Evolutionary conservation across 2,797 vertebrate genomes (phyloP).

Genomic region (Apodemus agrarius): DNA sequence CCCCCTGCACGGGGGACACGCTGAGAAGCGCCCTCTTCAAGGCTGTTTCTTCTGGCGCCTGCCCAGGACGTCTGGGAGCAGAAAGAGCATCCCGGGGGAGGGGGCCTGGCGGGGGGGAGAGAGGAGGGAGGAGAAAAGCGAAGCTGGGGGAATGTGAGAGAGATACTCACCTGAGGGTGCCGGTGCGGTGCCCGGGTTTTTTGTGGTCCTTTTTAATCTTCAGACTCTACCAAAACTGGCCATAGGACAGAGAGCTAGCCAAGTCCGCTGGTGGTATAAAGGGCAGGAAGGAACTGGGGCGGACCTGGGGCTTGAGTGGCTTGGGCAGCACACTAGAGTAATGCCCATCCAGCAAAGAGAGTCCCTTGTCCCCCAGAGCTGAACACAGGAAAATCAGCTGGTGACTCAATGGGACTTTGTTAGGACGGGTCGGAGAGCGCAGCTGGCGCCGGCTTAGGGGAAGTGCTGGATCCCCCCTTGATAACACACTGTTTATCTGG

Average conservation of each 20-base stretch:
- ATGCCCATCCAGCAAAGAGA: not conserved
- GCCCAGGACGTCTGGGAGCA: not conserved
- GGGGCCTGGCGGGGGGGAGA: too few relatives aligned
- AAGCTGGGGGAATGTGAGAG: not conserved
- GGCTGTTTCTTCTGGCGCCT: not conserved
- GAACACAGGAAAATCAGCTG: conserved; percentile 52
- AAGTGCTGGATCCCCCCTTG: conserved; percentile 57
- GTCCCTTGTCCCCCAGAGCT: not conserved
- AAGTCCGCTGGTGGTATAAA: not conserved
- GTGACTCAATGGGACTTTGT: conserved; percentile 72
- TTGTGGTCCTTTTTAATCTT: not conserved
- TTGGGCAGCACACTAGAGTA: not conserved
- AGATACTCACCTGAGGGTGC: not conserved
- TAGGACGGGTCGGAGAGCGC: conserved; percentile 59
- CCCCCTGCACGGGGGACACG: not conserved
- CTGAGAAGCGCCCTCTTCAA: not conserved
- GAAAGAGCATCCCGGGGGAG: not conserved
- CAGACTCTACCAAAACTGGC: not conserved
- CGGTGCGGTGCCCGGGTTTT: not conserved
- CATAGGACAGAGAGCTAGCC: not conserved
- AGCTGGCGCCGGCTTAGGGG: conserved; percentile 76
- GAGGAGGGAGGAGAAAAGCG: not conserved
- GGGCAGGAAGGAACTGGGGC: not conserved
- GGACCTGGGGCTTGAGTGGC: not conserved
- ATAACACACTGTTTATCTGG: conserved; percentile 65